Evolutionary conservation across 1,140 invertebrate species (phyloP).

Genomic region (Aradophagus sp.): DNA sequence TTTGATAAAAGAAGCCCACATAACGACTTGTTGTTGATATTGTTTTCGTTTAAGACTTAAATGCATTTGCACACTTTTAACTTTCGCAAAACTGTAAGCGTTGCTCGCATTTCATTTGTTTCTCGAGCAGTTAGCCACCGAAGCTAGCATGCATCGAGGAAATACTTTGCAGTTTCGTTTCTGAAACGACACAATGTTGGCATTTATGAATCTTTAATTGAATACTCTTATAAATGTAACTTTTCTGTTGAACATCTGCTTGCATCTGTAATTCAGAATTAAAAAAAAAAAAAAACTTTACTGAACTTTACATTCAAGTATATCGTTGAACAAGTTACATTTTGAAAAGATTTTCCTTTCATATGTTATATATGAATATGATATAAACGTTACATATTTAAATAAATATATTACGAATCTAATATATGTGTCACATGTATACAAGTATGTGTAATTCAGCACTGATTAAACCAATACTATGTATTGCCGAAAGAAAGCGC

Average conservation of each 20-base stretch:
- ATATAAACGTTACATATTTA: conserved; percentile 24
- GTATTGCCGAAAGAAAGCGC: conserved; percentile 29
- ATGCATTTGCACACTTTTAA: conserved; percentile 4
- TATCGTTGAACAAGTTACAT: no score
- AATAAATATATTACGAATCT: conserved; percentile 21
- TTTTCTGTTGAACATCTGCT: conserved; percentile 11
- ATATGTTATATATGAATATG: conserved; percentile 11
- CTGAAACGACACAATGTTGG: conserved; percentile 6
- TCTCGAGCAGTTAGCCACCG: conserved; percentile 12
- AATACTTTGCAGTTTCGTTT: conserved; percentile 10
- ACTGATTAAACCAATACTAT: conserved; percentile 42
- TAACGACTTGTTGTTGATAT: conserved; percentile 22
- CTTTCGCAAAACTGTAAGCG: no score
- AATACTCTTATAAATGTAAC: conserved; percentile 16
- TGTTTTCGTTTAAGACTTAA: conserved; percentile 19
- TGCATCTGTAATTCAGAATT: conserved; percentile 24
- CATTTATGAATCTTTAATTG: conserved; percentile 5
- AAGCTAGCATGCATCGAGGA: conserved; percentile 4
- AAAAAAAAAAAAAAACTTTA: conserved; percentile 9
- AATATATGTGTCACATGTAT: conserved; percentile 45
- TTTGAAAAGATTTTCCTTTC: no score
- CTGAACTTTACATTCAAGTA: no score
- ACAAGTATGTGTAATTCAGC: conserved; percentile 34
- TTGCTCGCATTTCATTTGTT: conserved; percentile 9
- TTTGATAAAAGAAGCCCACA: conserved; percentile 7